These are phyloP conservation scores for Regulus satrapa DNA, from an alignment of 2,113 vertebrate genomes.

Conservation along the genomic window DNA sequence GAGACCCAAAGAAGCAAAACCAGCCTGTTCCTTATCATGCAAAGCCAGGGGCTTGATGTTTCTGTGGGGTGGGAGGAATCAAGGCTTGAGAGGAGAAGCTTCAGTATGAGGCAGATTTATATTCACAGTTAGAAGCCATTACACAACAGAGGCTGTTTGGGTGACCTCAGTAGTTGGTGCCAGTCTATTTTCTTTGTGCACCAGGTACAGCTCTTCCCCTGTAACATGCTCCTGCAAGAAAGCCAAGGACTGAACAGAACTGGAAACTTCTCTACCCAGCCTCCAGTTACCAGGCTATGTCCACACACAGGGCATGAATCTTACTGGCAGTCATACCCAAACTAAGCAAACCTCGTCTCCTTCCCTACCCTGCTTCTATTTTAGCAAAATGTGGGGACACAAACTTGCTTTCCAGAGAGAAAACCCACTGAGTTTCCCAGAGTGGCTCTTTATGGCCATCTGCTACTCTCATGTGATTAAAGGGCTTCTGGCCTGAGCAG, in stretches of 20 bases:
- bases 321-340: background rate
- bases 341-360: background rate
- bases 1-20: too few species aligned
- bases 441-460: background rate
- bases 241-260: background rate
- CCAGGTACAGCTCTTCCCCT: background rate
- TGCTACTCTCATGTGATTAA: background rate
- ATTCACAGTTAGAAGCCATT: background rate
- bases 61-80: background rate
- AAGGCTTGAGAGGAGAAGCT: background rate
- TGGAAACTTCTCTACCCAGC: background rate
- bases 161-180: background rate
- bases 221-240: background rate
- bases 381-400: background rate
- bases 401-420: background rate
- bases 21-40: background rate
- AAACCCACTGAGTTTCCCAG: background rate
- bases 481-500: background rate
- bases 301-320: background rate
- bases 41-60: background rate
- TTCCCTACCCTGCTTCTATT: background rate
- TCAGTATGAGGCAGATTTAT: background rate
- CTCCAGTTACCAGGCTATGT: background rate
- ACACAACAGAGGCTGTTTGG: background rate
- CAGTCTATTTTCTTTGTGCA: background rate